Percentiles rank a stretch among this genome's conserved stretches.
Conservation (phyloP, 1,140 invertebrate species). For the Bombus fervidus region DNA sequence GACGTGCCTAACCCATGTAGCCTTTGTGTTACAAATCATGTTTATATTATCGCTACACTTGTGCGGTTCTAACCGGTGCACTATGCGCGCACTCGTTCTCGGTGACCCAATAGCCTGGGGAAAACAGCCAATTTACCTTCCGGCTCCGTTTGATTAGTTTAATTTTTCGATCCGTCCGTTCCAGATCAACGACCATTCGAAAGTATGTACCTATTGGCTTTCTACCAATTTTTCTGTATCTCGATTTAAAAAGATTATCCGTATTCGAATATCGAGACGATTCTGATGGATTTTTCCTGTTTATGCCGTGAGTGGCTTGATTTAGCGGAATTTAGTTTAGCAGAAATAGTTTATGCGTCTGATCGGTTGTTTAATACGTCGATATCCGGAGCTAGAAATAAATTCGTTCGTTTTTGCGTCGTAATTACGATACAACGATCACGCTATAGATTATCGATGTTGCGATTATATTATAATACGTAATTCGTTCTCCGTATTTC, state of each 20-base stretch:
- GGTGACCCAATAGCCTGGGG: constrained; percentile 78
- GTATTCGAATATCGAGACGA: background rate
- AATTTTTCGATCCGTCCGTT: constrained; percentile 53
- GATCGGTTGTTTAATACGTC: too few relatives aligned
- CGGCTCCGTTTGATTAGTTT: constrained; percentile 61
- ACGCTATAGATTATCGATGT: too few relatives aligned
- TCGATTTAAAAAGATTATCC: background rate
- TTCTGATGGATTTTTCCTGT: too few relatives aligned
- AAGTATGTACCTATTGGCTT: background rate
- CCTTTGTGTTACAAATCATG: constrained; percentile 83
- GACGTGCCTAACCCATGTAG: constrained; percentile 75
- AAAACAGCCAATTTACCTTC: constrained; percentile 68
- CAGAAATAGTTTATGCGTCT: too few relatives aligned
- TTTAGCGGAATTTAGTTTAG: too few relatives aligned
- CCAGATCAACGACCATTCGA: background rate
- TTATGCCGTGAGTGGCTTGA: too few relatives aligned
- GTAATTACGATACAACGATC: too few relatives aligned
- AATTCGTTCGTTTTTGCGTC: too few relatives aligned
- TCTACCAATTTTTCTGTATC: background rate
- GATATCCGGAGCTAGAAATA: too few relatives aligned
- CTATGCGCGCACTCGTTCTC: constrained; percentile 60
- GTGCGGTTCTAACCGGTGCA: constrained; percentile 63
- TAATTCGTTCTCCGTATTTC: too few relatives aligned
- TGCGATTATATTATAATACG: too few relatives aligned
- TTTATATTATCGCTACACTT: constrained; percentile 81